phyloP scores from a whole-genome alignment of 1,140 invertebrate genomes.

The Aethina tumida region DNA sequence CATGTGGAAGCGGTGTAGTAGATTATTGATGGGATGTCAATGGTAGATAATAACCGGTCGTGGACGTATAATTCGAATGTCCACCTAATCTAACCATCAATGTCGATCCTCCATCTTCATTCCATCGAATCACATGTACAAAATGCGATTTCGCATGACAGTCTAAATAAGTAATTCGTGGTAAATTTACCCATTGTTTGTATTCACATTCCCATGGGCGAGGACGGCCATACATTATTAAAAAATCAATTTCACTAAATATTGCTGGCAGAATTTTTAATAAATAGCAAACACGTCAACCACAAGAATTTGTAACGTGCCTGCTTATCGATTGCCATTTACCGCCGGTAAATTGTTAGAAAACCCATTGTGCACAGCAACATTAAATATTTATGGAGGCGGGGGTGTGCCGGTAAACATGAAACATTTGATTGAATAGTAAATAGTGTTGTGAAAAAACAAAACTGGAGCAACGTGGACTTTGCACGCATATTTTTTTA shows the following conservation, averaged over 20 bases:
- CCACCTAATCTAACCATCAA: neutral
- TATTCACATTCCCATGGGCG: neutral
- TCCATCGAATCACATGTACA: constrained; percentile 1
- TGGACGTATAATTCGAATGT: neutral
- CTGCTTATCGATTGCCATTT: constrained; percentile 22
- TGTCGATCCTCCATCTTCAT: neutral
- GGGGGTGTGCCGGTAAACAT: constrained; percentile 4
- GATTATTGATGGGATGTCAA: no score
- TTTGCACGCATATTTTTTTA: neutral
- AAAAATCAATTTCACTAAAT: constrained; percentile 23
- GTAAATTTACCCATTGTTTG: constrained; percentile 8
- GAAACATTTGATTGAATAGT: neutral
- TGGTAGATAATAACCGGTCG: no score
- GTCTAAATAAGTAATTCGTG: neutral
- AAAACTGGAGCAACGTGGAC: neutral
- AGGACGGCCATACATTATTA: constrained; percentile 18
- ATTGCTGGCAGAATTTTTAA: constrained; percentile 24
- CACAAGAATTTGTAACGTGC: constrained; percentile 16
- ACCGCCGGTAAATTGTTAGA: constrained; percentile 24
- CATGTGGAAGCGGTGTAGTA: no score
- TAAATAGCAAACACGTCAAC: constrained; percentile 25
- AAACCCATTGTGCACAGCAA: constrained; percentile 22
- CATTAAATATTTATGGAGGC: constrained; percentile 22
- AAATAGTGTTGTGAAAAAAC: neutral
- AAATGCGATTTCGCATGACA: constrained; percentile 5